Evolutionary conservation across 2,797 vertebrate species (phyloP), one percentile per base, ranked within the genome.

Genomic region (Sciurus vulgaris): DNA sequence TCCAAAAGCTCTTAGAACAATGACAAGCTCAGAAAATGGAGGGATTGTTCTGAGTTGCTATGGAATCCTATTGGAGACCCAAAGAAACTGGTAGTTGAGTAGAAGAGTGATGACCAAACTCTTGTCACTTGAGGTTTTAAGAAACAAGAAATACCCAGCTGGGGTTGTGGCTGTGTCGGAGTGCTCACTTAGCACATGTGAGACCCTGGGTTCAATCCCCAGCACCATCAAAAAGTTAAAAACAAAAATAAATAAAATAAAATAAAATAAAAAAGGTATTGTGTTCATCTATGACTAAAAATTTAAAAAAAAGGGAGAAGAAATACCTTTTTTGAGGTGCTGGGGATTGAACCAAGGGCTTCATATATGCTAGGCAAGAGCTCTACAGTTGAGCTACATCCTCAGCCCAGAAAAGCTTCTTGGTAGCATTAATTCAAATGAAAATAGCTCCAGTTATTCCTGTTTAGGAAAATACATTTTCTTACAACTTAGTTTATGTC

Each of bases 21-120:
- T 54, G 67, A 63, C 14, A 12, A 86, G 41, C 47, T 96, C 91
- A 61, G 41, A 86, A 94, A 94, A 88, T 63, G 67, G 59, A 61
- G 10, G 41, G 83, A 56, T 77, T 84, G 20, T 61, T 87, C 17
- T 61, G 30, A 38, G 30, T 83, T 69, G 11, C 3, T 70, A 20
- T 24, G 9, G 13, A 67, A 69, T 69, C 24, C 38, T 47, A 74
- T 26, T 44, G 33, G 28, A 83, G 59, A 61, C 18, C 65, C 59
- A 88, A 59, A 93, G 61, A 90, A 61, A 14, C 59, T 70, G 41
- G 54, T 22, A n/a, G 78, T 38, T 95, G 18, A 83, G 3, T 18
- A 74, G 47, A 85, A 47, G 10, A 76, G 15, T 77, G 33, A 61
- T 26, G 22, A 82, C 65, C 7, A 17, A 81, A 81, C 15, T 47